Evolutionary conservation across 37 sponge, comb jelly and placozoan genomes (phyloP), one percentile per base, ranked within the genome.

Genomic region (Cliona cf. orientalis): DNA sequence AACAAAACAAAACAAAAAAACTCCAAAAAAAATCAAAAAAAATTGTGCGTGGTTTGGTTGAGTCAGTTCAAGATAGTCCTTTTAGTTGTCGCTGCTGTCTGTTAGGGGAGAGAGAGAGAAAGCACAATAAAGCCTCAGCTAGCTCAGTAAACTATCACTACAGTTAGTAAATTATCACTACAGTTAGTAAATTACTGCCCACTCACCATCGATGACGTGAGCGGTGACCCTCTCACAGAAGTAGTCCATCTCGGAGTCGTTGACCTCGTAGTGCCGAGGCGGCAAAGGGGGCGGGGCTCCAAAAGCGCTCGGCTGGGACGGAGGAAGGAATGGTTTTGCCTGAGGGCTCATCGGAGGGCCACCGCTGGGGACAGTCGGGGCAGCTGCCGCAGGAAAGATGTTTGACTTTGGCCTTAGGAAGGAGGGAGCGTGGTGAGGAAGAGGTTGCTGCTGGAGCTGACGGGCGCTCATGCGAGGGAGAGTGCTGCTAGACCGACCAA

Each of bases 141-240:
- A n/a, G n/a, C n/a, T n/a, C n/a, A n/a, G n/a, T n/a, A n/a, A n/a
- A n/a, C n/a, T n/a, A n/a, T n/a, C n/a, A n/a, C n/a, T n/a, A n/a
- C n/a, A n/a, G n/a, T n/a, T n/a, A n/a, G n/a, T n/a, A n/a, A n/a
- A n/a, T n/a, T n/a, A n/a, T n/a, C n/a, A n/a, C n/a, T n/a, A n/a
- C n/a, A n/a, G 33, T 11, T 5, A 29, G 26, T 4, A 7, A 19
- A 40, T 5, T 9, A 23, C 7, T 40, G 38, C 23, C 0, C 33
- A 59, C 69, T 32, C 41, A 72, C 82, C 82, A 61, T 81, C 82
- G 19, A 81, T 62, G 0, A 31, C 92, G 0, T 86, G 83, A 9
- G 77, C 92, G 19, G 87, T 77, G 29, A 91, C 84, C 34, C 87
- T 78, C 83, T 81, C 62, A 45, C 84, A 79, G 6, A 91, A 75